These are phyloP conservation scores for Hemaris fuciformis DNA, from an alignment of 2,888 invertebrate genomes.

Conservation along the genomic window DNA sequence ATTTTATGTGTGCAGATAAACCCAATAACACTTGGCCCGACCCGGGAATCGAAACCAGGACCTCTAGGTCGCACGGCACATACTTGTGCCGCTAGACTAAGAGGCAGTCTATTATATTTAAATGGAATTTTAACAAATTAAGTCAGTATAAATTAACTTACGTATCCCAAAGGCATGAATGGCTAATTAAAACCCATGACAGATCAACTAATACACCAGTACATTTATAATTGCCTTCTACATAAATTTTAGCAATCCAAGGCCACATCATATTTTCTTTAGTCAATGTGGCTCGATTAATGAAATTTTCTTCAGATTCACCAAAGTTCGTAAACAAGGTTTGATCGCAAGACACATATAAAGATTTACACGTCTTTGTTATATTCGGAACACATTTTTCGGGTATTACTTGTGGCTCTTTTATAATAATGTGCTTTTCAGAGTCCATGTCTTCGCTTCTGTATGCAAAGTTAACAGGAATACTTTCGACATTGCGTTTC, in stretches of 20 bases:
- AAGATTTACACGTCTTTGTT: constrained; percentile 75
- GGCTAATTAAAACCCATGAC: constrained; percentile 84
- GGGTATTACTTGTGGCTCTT: constrained; percentile 63
- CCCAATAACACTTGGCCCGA: no score
- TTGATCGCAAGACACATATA: constrained; percentile 79
- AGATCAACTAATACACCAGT: constrained; percentile 85
- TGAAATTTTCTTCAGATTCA: constrained; percentile 42
- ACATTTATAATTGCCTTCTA: constrained; percentile 86
- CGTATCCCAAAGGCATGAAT: constrained; percentile 76
- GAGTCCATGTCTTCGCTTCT: constrained; percentile 38
- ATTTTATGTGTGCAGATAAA: no score
- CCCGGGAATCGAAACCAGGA: no score
- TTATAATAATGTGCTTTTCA: constrained; percentile 48
- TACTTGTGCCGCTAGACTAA: no score
- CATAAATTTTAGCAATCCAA: constrained; percentile 88
- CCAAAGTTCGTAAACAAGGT: constrained; percentile 62
- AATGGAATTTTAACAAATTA: background rate
- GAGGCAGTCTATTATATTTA: no score
- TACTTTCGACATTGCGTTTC: constrained; percentile 42
- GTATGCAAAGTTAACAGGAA: constrained; percentile 59
- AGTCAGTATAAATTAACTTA: constrained; percentile 38
- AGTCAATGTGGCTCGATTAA: constrained; percentile 35
- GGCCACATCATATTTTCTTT: constrained; percentile 75
- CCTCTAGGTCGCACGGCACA: no score
- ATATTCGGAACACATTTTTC: constrained; percentile 71